phyloP scores from a whole-genome alignment of 92 coral and sea anemone genomes.

The Umimayanthus kanabou region DNA sequence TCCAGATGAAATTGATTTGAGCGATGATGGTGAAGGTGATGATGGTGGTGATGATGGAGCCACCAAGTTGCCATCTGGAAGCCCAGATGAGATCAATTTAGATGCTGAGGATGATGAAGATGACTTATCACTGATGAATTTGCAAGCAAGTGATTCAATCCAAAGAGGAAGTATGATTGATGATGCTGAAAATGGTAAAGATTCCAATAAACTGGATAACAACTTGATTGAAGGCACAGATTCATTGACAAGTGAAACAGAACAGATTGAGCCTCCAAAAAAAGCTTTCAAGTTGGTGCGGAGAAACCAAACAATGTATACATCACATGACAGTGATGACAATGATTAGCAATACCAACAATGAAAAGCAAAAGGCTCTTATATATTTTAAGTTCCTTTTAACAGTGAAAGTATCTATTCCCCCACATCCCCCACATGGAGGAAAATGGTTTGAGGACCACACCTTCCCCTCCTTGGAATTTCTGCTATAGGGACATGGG shows the following conservation, averaged over 20 bases:
- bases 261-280: conserved; percentile 62
- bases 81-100: conserved; percentile 69
- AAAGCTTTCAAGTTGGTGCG: conserved; percentile 78
- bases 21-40: conserved; percentile 69
- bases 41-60: conserved; percentile 46
- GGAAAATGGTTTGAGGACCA: too few relatives aligned
- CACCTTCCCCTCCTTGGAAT: too few relatives aligned
- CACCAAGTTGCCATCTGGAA: conserved; percentile 3
- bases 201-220: not conserved
- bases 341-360: not conserved
- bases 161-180: not conserved
- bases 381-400: too few relatives aligned
- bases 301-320: conserved; percentile 88
- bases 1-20: conserved; percentile 88
- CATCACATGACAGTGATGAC: conserved; percentile 60
- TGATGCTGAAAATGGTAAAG: not conserved
- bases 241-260: conserved; percentile 5
- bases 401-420: too few relatives aligned
- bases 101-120: conserved; percentile 38
- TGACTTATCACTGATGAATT: not conserved
- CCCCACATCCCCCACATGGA: too few relatives aligned
- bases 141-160: not conserved
- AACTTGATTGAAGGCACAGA: not conserved
- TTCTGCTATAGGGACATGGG: too few relatives aligned
- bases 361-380: not conserved